Conservation (phyloP, 2,888 invertebrate species). For the Villa cingulata region DNA sequence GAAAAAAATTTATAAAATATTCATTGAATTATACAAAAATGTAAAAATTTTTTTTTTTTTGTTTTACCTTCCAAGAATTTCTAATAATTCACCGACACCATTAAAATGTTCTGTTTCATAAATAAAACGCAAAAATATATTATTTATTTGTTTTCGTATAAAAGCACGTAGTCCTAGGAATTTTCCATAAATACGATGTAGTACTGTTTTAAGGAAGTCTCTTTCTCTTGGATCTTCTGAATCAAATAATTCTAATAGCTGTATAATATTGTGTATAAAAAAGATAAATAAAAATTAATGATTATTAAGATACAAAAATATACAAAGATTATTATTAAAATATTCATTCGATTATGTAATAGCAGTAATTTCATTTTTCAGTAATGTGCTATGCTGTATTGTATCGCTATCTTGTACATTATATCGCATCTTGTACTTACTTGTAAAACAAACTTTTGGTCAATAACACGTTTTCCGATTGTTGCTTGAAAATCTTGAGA, state of each 20-base stretch:
- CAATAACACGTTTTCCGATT: constrained; percentile 84
- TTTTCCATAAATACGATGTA: constrained; percentile 96
- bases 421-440: no score
- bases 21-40: background rate
- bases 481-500: constrained; percentile 87
- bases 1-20: background rate
- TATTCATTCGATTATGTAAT: no score
- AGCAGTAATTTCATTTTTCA: no score
- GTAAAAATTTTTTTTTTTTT: constrained; percentile 5
- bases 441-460: constrained; percentile 89
- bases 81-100: constrained; percentile 90
- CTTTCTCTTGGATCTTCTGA: constrained; percentile 94
- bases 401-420: no score
- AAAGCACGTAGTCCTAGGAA: constrained; percentile 90
- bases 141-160: constrained; percentile 96
- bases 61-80: constrained; percentile 85
- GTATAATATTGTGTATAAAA: background rate
- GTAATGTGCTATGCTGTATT: no score
- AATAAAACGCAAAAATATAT: constrained; percentile 91
- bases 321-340: no score
- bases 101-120: constrained; percentile 98
- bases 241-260: constrained; percentile 90
- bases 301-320: no score
- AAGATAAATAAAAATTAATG: constrained; percentile 11
- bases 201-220: constrained; percentile 93